Base-by-base conservation (phyloP, 1,140 invertebrate genomes). In the Drosophila persimilis region DNA sequence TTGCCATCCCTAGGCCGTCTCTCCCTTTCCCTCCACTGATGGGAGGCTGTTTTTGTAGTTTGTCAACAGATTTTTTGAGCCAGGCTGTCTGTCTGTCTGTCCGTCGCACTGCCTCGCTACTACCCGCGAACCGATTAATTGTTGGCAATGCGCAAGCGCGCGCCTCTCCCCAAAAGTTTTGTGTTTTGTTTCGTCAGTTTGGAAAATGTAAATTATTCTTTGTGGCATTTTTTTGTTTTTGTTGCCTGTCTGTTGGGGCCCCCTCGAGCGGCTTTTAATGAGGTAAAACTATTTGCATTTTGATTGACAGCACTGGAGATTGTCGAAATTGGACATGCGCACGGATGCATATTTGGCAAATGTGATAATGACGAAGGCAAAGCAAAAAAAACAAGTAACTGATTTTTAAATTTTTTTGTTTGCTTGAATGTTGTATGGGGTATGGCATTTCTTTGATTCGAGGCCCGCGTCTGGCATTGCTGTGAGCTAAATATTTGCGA, bases 281-380 rank as follows among this genome's bases (percentile, higher is more conserved):
- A 88, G 81, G 74, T 51, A 55, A 45, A 80, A 48, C 50, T 62
- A 85, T 85, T 86, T 86, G 83, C 83, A 86, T 86, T 86, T 86
- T 86, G 83, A 86, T 86, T 86, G 83, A 86, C 83, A 88, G 83
- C 83, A 31, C 20, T 59, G 77, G 81, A 80, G 77, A 80, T 80
- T 80, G 81, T 81, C 66, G 61, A 57, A 73, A 65, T 80, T 79
- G 78, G 58, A 83, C 78, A 80, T 64, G 80, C 72, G 64, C 59
- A 58, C 66, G 64, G 54, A 79, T 83, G 73, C 69, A 66, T 85
- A 77, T 85, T 85, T 85, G 81, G 81, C 69, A 81, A 86, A 77
- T 74, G 63, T 63, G 77, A 80, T 80, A 84, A 81, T 86, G 73
- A 86, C 46, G 50, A 52, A 43, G 54, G 57, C 39, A 47, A 48